A percentile compares a stretch with the other conserved stretches of the same genome.
Conservation (phyloP, 2,113 vertebrate genomes). For the Alaudala cheleensis region DNA sequence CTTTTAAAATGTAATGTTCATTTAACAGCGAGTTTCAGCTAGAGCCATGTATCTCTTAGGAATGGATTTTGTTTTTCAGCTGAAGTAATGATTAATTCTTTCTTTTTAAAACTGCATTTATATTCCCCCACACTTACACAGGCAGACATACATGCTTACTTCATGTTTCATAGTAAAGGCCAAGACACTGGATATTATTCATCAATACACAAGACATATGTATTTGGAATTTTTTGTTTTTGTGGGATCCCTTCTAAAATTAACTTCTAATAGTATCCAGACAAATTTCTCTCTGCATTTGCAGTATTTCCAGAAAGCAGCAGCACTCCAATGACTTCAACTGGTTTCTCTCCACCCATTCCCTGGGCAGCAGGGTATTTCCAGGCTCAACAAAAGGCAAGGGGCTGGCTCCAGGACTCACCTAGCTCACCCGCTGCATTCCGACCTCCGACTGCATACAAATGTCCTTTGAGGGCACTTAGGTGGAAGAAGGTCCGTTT, state of each 20-base stretch:
- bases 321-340: fast-evolving
- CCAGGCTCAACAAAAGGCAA: not conserved
- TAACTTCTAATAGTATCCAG: not conserved
- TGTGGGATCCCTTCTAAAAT: not conserved
- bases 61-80: not conserved
- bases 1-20: not conserved
- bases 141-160: not conserved
- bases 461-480: slow-evolving; percentile 97
- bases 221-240: not conserved
- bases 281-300: not conserved
- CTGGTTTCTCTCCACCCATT: not conserved
- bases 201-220: not conserved
- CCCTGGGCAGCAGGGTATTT: not conserved
- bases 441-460: slow-evolving; percentile 94
- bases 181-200: not conserved
- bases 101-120: not conserved
- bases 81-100: not conserved
- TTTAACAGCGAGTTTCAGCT: not conserved
- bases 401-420: slow-evolving; percentile 65
- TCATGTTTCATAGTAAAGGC: not conserved
- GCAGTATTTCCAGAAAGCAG: not conserved
- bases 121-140: not conserved
- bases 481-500: slow-evolving; percentile 99
- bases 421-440: slow-evolving; percentile 96
- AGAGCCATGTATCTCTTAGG: not conserved